Conservation (phyloP, 2,888 invertebrate species). For the Podotricha telesiphe region DNA sequence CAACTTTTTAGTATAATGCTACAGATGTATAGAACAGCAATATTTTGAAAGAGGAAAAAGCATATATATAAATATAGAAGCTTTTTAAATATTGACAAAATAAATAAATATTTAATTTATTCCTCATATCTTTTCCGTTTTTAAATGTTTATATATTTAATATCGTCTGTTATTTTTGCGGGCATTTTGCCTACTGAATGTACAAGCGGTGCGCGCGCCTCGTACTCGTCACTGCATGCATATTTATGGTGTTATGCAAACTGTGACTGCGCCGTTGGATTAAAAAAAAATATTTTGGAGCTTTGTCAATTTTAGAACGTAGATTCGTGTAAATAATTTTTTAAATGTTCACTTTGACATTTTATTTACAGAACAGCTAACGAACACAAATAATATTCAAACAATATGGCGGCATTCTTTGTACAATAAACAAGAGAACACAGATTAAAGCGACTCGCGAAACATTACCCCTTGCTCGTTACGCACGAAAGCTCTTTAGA, state of each 20-base stretch:
- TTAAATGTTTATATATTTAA: conserved; percentile 20
- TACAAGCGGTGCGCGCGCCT: conserved; percentile 65
- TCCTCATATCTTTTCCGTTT: background rate
- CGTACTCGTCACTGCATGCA: conserved; percentile 68
- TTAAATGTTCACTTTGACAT: conserved; percentile 16
- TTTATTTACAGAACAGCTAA: conserved; percentile 19
- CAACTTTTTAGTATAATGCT: too few species aligned
- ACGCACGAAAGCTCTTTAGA: conserved; percentile 62
- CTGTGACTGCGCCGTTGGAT: conserved; percentile 64
- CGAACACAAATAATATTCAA: conserved; percentile 6
- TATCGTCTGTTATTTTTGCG: conserved; percentile 29
- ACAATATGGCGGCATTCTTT: conserved; percentile 18
- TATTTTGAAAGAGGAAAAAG: background rate
- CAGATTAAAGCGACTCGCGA: conserved; percentile 64
- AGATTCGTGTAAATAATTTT: conserved; percentile 18
- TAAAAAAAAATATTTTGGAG: conserved; percentile 42
- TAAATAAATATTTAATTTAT: conserved; percentile 5
- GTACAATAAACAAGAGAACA: conserved; percentile 57
- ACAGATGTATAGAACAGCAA: background rate
- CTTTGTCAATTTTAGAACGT: conserved; percentile 30
- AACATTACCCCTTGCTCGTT: conserved; percentile 57
- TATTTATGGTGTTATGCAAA: conserved; percentile 77
- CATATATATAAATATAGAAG: conserved; percentile 4
- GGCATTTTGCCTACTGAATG: conserved; percentile 62
- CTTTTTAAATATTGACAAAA: background rate